Evolutionary conservation across 2,888 invertebrate species (phyloP).

Genomic region (Yponomeuta cagnagella): DNA sequence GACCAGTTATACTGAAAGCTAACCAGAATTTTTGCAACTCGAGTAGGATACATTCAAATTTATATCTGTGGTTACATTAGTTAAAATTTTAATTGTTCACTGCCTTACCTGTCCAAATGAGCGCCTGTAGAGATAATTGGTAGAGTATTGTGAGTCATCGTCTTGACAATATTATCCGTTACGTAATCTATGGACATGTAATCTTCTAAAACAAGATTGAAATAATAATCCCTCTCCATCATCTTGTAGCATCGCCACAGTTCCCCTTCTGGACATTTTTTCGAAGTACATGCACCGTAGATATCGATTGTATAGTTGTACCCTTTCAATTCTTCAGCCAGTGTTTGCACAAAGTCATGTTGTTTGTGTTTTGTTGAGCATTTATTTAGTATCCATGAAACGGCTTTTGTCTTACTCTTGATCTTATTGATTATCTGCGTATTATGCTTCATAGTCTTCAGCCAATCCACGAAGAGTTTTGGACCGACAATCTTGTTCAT

Average conservation of each 20-base stretch:
- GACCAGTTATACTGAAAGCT: background rate
- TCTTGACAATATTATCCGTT: conserved; percentile 44
- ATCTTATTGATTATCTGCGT: background rate
- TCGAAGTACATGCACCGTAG: conserved; percentile 47
- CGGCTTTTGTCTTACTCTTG: conserved; percentile 25
- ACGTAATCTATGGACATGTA: conserved; percentile 47
- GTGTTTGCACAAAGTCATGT: conserved; percentile 41
- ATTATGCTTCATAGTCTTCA: conserved; percentile 26
- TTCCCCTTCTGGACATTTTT: conserved; percentile 39
- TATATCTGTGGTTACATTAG: too few species aligned
- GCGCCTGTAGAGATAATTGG: conserved; percentile 49
- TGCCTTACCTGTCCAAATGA: conserved; percentile 45
- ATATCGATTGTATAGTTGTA: conserved; percentile 51
- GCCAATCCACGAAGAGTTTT: conserved; percentile 37
- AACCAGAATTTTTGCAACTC: too few species aligned
- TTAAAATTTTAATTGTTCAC: background rate
- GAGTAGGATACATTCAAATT: background rate
- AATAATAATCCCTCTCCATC: conserved; percentile 52
- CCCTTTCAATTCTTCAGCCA: conserved; percentile 40
- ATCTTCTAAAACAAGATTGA: conserved; percentile 53
- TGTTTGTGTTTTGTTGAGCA: conserved; percentile 41
- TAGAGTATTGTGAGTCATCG: conserved; percentile 41
- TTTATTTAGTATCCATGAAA: conserved; percentile 49
- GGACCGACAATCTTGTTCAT: conserved; percentile 45
- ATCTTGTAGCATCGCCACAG: conserved; percentile 39